These are phyloP conservation scores for Mus musculus DNA, from an alignment of 2,113 vertebrate genomes.

Conservation along the genomic window GRCm39 chr9:30653501-30654000, in stretches of 20 bases:
- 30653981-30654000: constrained; percentile 36
- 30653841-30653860: constrained; percentile 53
- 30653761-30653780: not conserved
- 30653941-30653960: constrained; percentile 46
- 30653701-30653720: not conserved
- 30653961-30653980: constrained; percentile 8
- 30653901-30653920: constrained; percentile 52
- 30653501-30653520: not conserved
- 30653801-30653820: constrained; percentile 62
- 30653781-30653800: not conserved
- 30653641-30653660: not conserved
- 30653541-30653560: constrained; percentile 46
- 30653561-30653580: not conserved
- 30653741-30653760: not conserved
- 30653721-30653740: not conserved
- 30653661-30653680: not conserved
- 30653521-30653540: not conserved
- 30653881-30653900: constrained; percentile 41
- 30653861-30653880: constrained; percentile 71
- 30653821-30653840: not conserved
- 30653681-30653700: not conserved
- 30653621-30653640: not conserved
- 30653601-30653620: not conserved
- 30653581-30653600: not conserved
- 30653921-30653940: constrained; percentile 49